These are phyloP conservation scores for Caenorhabditis sp. DNA, from an alignment of 2,888 invertebrate species.

Conservation along the genomic window DNA sequence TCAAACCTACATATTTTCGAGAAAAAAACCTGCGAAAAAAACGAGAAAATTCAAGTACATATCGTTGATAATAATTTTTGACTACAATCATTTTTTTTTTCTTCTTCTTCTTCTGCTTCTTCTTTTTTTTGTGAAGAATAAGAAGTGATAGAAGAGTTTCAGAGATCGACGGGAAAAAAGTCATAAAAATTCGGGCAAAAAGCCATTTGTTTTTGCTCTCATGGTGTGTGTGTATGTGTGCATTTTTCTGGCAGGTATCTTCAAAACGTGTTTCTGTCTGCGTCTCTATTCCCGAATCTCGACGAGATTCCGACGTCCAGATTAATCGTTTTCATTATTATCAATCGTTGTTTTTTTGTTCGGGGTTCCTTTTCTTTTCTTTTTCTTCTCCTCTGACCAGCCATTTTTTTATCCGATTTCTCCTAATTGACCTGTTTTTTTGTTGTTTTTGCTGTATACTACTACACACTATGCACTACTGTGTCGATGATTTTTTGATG, in stretches of 20 bases:
- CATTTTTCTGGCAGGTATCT: no score
- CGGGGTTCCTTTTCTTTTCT: not conserved
- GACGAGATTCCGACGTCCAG: no score
- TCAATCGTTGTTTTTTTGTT: not conserved
- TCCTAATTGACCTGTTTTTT: not conserved
- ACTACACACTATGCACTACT: not conserved
- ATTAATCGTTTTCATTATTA: not conserved
- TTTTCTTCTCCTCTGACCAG: not conserved
- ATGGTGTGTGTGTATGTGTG: not conserved
- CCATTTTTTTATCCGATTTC: not conserved
- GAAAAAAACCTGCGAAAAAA: no score
- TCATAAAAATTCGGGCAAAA: not conserved
- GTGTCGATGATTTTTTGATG: not conserved
- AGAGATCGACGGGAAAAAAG: not conserved
- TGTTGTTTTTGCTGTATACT: no score
- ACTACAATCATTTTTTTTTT: not conserved
- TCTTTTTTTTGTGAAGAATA: no score
- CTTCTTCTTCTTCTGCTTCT: not conserved
- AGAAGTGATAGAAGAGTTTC: not conserved
- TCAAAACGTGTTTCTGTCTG: no score
- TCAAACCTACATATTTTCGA: no score
- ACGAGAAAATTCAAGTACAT: no score
- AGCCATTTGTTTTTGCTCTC: constrained; percentile 1
- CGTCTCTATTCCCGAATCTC: no score
- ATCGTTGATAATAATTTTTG: not conserved